Base-by-base conservation (phyloP, 2,888 invertebrate genomes). In the Lamproptera curius region DNA sequence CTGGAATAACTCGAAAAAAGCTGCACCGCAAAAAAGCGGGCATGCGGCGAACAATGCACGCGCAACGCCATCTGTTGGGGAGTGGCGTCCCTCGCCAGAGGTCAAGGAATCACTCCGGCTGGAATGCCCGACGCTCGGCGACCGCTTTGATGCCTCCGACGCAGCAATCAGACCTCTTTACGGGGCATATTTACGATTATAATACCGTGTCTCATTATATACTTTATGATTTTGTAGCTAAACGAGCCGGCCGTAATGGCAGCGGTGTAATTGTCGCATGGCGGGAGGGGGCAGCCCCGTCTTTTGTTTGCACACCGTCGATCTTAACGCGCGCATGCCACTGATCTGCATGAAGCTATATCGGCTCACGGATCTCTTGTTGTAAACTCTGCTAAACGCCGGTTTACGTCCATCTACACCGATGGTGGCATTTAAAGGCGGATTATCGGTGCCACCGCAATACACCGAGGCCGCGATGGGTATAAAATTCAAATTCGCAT, bases 101-200 rank as follows among this genome's bases (percentile, higher is more conserved):
- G 82, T 82, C 79, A 81, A 77, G 74, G 71, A 65, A 76, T 77
- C 67, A 77, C 78, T 80, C 73, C 54, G 67, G 65, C 63, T 71
- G 69, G 85, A 83, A 86, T 87, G 75, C 66, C 54, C 63, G 74
- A 64, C 75, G 69, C 71, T 69, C 67, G 65, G 82, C 84, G 83
- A 83, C 65, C 61, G 72, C 87, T 87, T 87, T 87, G 87, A 86
- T 73, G 79, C 65, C 83, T 80, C 86, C 86, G 80, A 83, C 84
- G 82, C 80, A 80, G 85, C 82, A 86, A 87, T 87, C 87, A 85
- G 79, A 63, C 77, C 84, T 78, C 77, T 77, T 86, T 86, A 85
- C 80, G 71, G 79, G 72, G 72, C 79, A 83, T 86, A 86, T 87
- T 87, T 86, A 86, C 79, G 84, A 85, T 86, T 85, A 84, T 86